phyloP scores from a whole-genome alignment of 2,888 invertebrate genomes.

The Coelogynopora nodosa region DNA sequence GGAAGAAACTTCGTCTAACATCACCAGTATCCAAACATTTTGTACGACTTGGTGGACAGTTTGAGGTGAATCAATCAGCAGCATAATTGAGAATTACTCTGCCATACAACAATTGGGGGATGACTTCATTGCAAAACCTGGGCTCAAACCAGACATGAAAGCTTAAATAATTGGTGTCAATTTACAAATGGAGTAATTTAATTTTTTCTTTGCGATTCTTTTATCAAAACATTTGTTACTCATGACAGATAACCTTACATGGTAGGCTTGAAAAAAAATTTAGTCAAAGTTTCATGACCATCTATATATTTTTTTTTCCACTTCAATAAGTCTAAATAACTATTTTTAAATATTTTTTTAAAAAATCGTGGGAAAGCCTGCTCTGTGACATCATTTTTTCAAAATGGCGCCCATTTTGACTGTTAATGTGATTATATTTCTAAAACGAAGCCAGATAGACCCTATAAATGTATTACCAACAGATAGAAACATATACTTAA shows the following conservation, averaged over 20 bases:
- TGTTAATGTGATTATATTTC: no score
- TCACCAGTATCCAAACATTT: constrained; percentile 15
- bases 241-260: background rate
- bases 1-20: constrained; percentile 16
- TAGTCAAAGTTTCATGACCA: no score
- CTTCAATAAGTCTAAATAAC: no score
- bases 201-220: constrained; percentile 20
- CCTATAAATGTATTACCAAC: no score
- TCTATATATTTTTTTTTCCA: no score
- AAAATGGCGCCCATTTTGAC: no score
- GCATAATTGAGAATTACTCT: constrained; percentile 4
- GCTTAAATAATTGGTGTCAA: constrained; percentile 6
- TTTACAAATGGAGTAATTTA: constrained; percentile 8
- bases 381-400: no score
- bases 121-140: background rate
- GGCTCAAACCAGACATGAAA: background rate
- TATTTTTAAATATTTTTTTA: no score
- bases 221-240: constrained; percentile 7
- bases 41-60: background rate
- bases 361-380: no score
- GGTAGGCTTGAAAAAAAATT: no score
- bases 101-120: constrained; percentile 4
- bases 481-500: no score
- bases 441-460: no score
- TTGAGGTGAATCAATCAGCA: constrained; percentile 3